Conservation (phyloP, 1,140 invertebrate species). For the Diabrotica undecimpunctata region DNA sequence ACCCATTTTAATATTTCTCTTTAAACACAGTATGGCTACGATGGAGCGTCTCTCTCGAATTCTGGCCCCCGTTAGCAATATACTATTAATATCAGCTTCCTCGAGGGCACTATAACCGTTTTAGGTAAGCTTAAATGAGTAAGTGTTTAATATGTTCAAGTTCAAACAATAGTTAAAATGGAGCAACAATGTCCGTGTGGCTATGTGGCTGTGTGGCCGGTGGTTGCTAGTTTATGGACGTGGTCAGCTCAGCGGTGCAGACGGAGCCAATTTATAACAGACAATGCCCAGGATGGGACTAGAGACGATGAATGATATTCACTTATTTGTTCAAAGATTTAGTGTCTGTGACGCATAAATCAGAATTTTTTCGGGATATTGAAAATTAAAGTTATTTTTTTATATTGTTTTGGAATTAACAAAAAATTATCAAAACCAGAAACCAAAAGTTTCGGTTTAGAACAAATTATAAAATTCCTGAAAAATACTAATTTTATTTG, state of each 20-base stretch:
- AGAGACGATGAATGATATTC: not conserved
- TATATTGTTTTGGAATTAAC: too few relatives aligned
- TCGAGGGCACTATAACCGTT: not conserved
- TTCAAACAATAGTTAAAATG: not conserved
- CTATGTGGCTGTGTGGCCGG: constrained; percentile 6
- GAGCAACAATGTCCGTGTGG: constrained; percentile 1
- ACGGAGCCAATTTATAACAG: constrained; percentile 14
- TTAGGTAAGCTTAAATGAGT: constrained; percentile 1
- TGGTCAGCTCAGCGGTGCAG: constrained; percentile 13
- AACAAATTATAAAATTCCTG: too few relatives aligned
- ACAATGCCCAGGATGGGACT: not conserved
- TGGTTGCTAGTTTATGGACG: constrained; percentile 14
- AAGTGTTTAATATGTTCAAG: constrained; percentile 1
- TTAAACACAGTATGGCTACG: too few relatives aligned
- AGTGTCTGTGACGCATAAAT: not conserved
- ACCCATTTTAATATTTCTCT: too few relatives aligned
- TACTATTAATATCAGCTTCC: too few relatives aligned
- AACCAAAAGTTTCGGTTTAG: too few relatives aligned
- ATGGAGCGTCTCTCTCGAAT: too few relatives aligned
- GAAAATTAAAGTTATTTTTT: too few relatives aligned
- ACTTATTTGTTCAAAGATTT: not conserved
- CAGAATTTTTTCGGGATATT: too few relatives aligned
- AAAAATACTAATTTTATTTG: too few relatives aligned
- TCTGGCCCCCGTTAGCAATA: too few relatives aligned
- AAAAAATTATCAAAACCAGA: too few relatives aligned